Base-by-base conservation (phyloP, 2,888 invertebrate species). In the Sarcophaga subvicina region DNA sequence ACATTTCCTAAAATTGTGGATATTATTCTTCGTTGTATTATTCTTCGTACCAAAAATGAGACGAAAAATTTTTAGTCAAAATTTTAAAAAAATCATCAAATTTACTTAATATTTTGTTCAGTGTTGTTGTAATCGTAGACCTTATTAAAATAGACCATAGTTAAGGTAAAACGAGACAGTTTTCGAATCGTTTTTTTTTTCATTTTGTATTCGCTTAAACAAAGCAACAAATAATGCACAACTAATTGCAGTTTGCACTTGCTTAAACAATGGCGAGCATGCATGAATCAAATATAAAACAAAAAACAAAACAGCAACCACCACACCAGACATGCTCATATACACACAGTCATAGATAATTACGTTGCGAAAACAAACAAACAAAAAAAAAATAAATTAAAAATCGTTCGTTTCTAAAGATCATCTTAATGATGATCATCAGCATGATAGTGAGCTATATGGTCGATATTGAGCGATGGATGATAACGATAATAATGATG, bases 221-320 rank as follows among this genome's bases (percentile, higher is more conserved):
- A 59, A 20, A 37, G 54, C 59, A 12, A 49, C 87, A 87, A 85
- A 87, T 87, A 88, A 85, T 86, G 87, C 87, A 82, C 63, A 87
- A 86, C 88, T 88, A 88, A 88, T 88, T 88, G 88, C 85, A 79
- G 83, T 80, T 88, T 87, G 85, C 88, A 87, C 87, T 88, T 85
- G 84, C 63, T 82, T 82, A 59, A 72, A 63, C 76, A 72, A 77
- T 67, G 45, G 62, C 64, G 64, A 60, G 73, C 79, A 77, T 78
- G 80, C 67, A 49, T 63, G 60, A 59, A 25, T 17, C 25, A 27
- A 73, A 45, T 59, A 37, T 2, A 59, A 60, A 75, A 27, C 22
- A 22, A 37, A 60, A 4, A 27, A 47, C 22, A 49, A n/a, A 67
- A 5, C 5, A 20, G 10, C n/a, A 59, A 6, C 14, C 27, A 20